Conservation (phyloP, 1,140 invertebrate species). For the Drosophila carrolli region DNA sequence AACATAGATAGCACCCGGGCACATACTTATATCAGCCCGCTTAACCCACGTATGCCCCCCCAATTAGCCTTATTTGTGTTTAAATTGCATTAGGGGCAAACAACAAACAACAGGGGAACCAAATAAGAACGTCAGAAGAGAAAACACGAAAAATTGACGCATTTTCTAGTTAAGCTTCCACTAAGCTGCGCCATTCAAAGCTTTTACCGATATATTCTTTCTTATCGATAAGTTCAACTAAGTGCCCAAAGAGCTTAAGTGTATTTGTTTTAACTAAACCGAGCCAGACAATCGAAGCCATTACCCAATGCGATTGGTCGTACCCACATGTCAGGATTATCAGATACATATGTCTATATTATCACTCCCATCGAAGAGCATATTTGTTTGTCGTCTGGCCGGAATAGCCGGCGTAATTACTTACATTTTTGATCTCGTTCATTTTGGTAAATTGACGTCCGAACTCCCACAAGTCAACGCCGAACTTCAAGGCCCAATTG, state of each 20-base stretch:
- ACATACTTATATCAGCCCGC: slow-evolving; percentile 17
- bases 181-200: slow-evolving; percentile 60
- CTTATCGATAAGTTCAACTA: slow-evolving; percentile 63
- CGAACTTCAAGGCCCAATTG: slow-evolving; percentile 95
- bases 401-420: slow-evolving; percentile 71
- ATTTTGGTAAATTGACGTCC: slow-evolving; percentile 94
- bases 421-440: slow-evolving; percentile 93
- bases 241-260: slow-evolving; percentile 55
- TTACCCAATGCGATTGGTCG: slow-evolving; percentile 43
- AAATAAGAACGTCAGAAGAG: slow-evolving; percentile 26
- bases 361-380: slow-evolving; percentile 1
- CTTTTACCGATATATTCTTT: slow-evolving; percentile 66
- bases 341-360: slow-evolving; percentile 30
- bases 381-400: slow-evolving; percentile 4
- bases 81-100: slow-evolving; percentile 72
- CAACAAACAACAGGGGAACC: slow-evolving; percentile 32
- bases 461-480: slow-evolving; percentile 94
- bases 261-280: slow-evolving; percentile 60
- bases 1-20: slow-evolving; percentile 63
- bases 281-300: slow-evolving; percentile 40
- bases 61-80: slow-evolving; percentile 79
- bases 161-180: slow-evolving; percentile 60
- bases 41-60: slow-evolving; percentile 25
- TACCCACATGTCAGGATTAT: slow-evolving; percentile 33
- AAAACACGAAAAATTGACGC: slow-evolving; percentile 60